Evolutionary conservation across 2,888 invertebrate genomes (phyloP), one percentile per base, ranked within the genome.

Genomic region (Monopis laevigella): DNA sequence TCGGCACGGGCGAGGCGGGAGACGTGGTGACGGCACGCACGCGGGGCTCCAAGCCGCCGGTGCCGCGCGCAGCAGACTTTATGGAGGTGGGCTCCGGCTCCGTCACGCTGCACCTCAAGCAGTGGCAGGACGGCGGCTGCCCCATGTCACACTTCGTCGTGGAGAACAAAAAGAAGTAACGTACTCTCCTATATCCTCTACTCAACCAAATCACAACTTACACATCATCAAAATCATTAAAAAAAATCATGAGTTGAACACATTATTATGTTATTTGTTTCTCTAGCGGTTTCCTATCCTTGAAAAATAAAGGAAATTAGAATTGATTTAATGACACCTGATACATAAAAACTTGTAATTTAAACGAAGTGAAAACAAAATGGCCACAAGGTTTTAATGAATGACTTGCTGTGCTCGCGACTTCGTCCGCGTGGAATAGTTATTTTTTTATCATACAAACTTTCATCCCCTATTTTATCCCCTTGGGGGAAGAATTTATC

Each of bases 51-150:
- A 96, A 95, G 70, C 97, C 98, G 2, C 90, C 94, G 29, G 88
- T 93, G 42, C 96, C 97, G 0, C 90, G 92, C 64, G 95, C 95
- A 43, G 88, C 90, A 2, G 88, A 93, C 64, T 93, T 97, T 67
- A 90, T 98, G 63, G 92, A 93, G 62, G 92, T 94, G 1, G 94
- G 94, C 17, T 91, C 93, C n/a, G 94, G 93, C 48, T 95, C 93
- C 51, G 93, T 96, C 39, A 93, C 93, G 2, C 83, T 98, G 48
- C 95, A 96, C 62, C 85, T 98, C 52, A 91, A 88, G 57, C 90
- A 96, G 47, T 98, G 97, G 97, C 89, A 90, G 45, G 94, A 94
- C 65, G 95, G 96, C 42, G 96, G 96, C 45, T 98, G 97, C 64
- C 93, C 95, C 12, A 96, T 98, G 92, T 86, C 91, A 48, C 93